phyloP scores from a whole-genome alignment of 2,113 vertebrate species.

The Pterocles burchelli region DNA sequence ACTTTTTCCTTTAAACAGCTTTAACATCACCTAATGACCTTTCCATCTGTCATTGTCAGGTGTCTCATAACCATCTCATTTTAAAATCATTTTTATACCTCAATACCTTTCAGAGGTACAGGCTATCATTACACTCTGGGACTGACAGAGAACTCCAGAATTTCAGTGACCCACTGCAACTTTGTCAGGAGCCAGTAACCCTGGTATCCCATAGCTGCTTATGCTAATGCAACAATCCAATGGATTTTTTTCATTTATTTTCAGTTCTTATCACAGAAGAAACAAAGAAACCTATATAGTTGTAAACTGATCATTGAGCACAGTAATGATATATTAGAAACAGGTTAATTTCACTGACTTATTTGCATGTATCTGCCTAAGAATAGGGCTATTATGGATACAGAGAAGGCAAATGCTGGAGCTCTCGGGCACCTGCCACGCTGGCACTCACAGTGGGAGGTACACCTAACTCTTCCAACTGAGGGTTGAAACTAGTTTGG shows the following conservation, averaged over 20 bases:
- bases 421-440: not conserved
- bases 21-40: not conserved
- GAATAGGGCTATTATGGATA: not conserved
- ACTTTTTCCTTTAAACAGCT: not conserved
- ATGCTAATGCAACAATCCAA: not conserved
- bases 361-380: not conserved
- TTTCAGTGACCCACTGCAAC: not conserved
- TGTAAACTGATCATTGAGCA: not conserved
- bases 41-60: not conserved
- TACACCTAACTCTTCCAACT: accelerated
- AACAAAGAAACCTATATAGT: not conserved
- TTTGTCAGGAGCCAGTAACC: not conserved
- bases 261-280: not conserved
- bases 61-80: not conserved
- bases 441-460: accelerated
- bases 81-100: not conserved
- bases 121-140: not conserved
- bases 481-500: not conserved
- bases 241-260: not conserved
- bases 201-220: accelerated
- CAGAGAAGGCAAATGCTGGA: accelerated
- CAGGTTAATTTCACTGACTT: not conserved
- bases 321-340: not conserved
- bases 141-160: not conserved
- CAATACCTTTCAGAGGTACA: not conserved